Conservation (phyloP, 2,797 vertebrate species). For the Chaetophractus vellerosus region DNA sequence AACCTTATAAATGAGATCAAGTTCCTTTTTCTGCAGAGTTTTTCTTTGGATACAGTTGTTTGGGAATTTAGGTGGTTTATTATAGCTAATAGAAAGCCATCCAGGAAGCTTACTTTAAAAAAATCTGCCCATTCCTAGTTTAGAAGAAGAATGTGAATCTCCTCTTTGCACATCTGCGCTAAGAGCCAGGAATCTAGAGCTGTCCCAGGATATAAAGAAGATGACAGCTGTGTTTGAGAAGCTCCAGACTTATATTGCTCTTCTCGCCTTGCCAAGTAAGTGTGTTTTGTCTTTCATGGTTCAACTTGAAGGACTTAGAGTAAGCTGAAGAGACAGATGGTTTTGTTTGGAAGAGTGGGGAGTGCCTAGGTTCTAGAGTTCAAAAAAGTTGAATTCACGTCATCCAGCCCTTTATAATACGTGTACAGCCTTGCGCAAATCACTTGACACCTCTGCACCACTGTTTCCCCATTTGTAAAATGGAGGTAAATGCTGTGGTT, state of each 20-base stretch:
- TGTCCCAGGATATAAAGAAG: constrained; percentile 94
- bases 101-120: constrained; percentile 77
- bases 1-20: neutral
- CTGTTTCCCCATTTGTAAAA: neutral
- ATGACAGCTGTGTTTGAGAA: constrained; percentile 96
- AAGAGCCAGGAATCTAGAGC: constrained; percentile 93
- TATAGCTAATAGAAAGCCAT: constrained; percentile 47
- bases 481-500: constrained; percentile 39
- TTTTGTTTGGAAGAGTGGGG: neutral
- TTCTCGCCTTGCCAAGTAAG: constrained; percentile 97
- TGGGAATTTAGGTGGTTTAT: constrained; percentile 53
- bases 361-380: neutral
- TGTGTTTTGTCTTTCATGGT: constrained; percentile 62
- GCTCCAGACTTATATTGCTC: constrained; percentile 94
- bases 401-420: neutral
- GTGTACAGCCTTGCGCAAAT: constrained; percentile 20
- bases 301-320: neutral
- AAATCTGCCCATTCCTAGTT: constrained; percentile 90
- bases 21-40: constrained; percentile 14
- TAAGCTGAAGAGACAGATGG: neutral
- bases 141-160: constrained; percentile 97
- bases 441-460: neutral
- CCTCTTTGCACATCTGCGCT: constrained; percentile 95
- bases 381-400: constrained; percentile 25
- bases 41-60: constrained; percentile 8